Evolutionary conservation across 2,797 vertebrate genomes (phyloP), one percentile per base, ranked within the genome.

Genomic region (Garrulus glandarius): DNA sequence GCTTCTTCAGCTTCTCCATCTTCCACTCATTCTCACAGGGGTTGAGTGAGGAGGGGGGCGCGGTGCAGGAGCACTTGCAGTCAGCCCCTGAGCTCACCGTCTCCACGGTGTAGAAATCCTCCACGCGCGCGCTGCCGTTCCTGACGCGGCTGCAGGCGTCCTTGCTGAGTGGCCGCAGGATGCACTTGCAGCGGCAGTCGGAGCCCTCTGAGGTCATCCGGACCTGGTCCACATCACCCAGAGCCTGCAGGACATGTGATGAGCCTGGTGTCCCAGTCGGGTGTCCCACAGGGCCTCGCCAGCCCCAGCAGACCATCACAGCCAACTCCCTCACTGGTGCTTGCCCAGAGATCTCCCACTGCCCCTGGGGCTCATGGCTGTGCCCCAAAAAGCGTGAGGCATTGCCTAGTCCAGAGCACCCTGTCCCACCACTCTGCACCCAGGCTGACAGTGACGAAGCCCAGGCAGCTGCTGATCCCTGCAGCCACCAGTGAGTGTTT

Each of bases 1-100:
- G 99, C 89, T 99, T 99, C 98, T 98, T 99, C 97, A 99, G 98
- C 96, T 99, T 99, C 97, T 99, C 99, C 98, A 99, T 99, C 98
- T 98, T 99, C 99, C 99, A 99, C 97, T 99, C 99, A 0, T 99
- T 99, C 98, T 99, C 99, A 1, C 99, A 99, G 89, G 99, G 99
- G 97, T 99, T 99, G 89, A 99, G 99, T 0, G 99, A 99, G 76
- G 99, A 99, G 2, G 99, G 99, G 0, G 99, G 99, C 0, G 99
- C 99, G 0, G 99, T 99, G 97, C 99, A 99, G 13, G 99, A 99
- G 96, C 99, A 99, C 96, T 98, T 99, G 94, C 99, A 99, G 98
- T 99, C 99, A 0, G 98, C 96, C 10, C 99, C 99, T 0, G 99
- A 99, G 98, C 99, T 99, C 96, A 99, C 98, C 0, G 99, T 99